Base-by-base conservation (phyloP, 2,888 invertebrate genomes). In the Protophormia terraenovae region DNA sequence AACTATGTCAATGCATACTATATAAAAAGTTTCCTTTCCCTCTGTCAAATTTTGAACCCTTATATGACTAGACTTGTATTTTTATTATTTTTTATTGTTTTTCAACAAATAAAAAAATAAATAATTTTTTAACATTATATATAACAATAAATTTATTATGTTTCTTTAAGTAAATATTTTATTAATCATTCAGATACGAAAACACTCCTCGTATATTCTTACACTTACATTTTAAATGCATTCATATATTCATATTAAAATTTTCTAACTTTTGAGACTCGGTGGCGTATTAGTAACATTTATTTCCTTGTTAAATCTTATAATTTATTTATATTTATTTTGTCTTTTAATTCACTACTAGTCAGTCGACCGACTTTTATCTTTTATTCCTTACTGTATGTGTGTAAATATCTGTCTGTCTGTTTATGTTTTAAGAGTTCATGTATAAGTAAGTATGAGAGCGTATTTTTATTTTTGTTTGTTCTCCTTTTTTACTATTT, bases 291-390 rank as follows among this genome's bases (percentile, higher is more conserved):
- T 35, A 47, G 53, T n/a, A 62, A 38, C 64, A 12, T 69, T 67
- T 67, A 55, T 77, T 69, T 38, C 22, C 32, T 35, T 38, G 12
- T 71, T 38, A 45, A 53, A 62, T 79, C 22, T 62, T 14, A 47
- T 19, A 38, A 79, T 53, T 64, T 71, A 55, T 77, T 76, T 62
- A 69, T 41, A 14, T n/a, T n/a, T n/a, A n/a, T 69, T 41, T 50
- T 41, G 12, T 38, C 24, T 71, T 71, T 64, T 53, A 16, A 27
- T 24, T 8, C 55, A 53, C 71, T 32, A 1, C 38, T 35, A 12
- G 38, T n/a, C n/a, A n/a, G 14, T 14, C 38, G 32, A 8, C 10
- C 6, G 35, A n/a, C 12, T 8, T 38, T 7, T 5, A 12, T 38
- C 38, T 38, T 8, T 6, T 22, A 35, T n/a, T n/a, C n/a, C n/a